Evolutionary conservation across 2,113 vertebrate species (phyloP).

Genomic region (Sinocyclocheilus rhinocerous): DNA sequence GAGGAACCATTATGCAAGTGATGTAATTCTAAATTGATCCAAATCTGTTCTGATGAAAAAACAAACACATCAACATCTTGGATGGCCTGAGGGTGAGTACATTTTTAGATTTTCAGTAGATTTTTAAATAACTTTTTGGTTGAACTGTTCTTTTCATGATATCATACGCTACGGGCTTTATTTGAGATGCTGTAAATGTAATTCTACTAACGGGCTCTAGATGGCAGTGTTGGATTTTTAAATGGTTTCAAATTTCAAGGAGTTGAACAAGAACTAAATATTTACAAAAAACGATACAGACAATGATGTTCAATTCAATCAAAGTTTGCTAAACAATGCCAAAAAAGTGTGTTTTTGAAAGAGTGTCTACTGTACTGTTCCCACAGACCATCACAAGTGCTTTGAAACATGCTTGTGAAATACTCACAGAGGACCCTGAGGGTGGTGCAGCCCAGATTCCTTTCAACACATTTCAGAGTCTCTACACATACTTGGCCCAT

Average conservation of each 20-base stretch:
- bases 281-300: neutral
- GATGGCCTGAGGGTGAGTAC: neutral
- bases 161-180: neutral
- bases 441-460: constrained; percentile 80
- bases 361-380: neutral
- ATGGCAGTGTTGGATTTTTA: constrained; percentile 41
- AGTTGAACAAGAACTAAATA: neutral
- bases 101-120: neutral
- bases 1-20: neutral
- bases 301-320: neutral
- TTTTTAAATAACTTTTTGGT: too few species aligned
- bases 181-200: neutral
- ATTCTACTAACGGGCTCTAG: neutral
- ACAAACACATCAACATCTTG: too few species aligned
- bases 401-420: constrained; percentile 84
- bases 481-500: constrained; percentile 84
- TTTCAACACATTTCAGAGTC: constrained; percentile 72
- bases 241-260: neutral
- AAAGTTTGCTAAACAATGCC: neutral
- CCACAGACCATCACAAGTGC: constrained; percentile 79
- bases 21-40: neutral
- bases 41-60: neutral
- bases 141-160: neutral
- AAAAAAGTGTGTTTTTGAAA: neutral
- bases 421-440: constrained; percentile 83